These are phyloP conservation scores for Columba guinea DNA, from an alignment of 2,797 vertebrate genomes.

Conservation along the genomic window DNA sequence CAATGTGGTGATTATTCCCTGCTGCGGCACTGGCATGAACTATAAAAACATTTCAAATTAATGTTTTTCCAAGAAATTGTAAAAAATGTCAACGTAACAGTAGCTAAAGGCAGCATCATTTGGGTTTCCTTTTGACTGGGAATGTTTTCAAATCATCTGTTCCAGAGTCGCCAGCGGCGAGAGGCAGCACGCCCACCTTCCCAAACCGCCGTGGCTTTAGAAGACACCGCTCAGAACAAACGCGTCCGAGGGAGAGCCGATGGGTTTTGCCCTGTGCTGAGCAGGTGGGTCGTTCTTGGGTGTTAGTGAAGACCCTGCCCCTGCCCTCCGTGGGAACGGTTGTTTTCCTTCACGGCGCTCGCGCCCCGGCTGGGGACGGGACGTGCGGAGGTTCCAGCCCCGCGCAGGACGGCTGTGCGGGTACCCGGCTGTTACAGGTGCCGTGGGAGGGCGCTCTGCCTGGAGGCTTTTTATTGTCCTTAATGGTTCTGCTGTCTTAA, in stretches of 20 bases:
- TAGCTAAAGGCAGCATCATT: not conserved
- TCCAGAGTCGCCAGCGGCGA: not conserved
- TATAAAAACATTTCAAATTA: constrained; percentile 53
- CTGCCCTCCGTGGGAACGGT: accelerated
- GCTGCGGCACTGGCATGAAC: constrained; percentile 9
- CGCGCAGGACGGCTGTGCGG: accelerated
- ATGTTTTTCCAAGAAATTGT: constrained; percentile 40
- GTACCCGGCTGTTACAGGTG: not conserved
- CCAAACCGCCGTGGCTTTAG: not conserved
- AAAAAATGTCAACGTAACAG: not conserved
- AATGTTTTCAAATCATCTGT: not conserved
- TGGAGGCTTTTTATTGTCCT: not conserved
- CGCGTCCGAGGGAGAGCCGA: not conserved
- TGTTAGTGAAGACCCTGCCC: not conserved
- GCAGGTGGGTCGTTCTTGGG: not conserved
- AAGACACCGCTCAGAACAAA: accelerated
- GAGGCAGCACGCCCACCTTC: not conserved
- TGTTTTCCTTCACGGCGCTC: not conserved
- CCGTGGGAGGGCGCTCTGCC: not conserved
- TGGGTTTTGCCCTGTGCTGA: not conserved
- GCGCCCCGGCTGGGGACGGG: not conserved
- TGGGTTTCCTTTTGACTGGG: not conserved
- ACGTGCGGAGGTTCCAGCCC: accelerated
- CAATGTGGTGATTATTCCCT: constrained; percentile 55
- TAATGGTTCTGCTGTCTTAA: not conserved